phyloP scores from a whole-genome alignment of 2,888 invertebrate genomes.

The Coronaproctus castanopsis region DNA sequence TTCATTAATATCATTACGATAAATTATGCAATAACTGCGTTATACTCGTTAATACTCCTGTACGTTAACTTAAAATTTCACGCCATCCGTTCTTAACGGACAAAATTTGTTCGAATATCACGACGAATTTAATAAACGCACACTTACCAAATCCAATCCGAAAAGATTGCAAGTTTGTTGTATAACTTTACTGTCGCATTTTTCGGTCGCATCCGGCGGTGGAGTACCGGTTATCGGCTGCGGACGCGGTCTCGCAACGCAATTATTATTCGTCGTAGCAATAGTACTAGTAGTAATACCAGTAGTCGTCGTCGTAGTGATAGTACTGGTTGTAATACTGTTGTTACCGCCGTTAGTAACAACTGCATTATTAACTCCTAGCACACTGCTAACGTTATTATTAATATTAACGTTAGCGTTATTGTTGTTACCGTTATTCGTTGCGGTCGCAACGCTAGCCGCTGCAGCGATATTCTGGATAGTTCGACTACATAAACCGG shows the following conservation, averaged over 20 bases:
- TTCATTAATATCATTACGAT: too few species aligned
- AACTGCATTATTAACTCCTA: not conserved
- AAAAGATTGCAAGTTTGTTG: conserved; percentile 78
- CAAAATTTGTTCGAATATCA: too few species aligned
- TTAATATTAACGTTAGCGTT: not conserved
- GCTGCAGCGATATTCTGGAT: conserved; percentile 1
- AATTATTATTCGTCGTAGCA: conserved; percentile 16
- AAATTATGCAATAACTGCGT: too few species aligned
- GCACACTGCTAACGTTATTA: not conserved
- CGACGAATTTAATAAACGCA: too few species aligned
- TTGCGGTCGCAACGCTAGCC: not conserved
- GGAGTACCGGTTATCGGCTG: conserved; percentile 80
- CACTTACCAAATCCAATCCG: conserved; percentile 60
- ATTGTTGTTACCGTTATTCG: not conserved
- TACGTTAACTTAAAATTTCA: too few species aligned
- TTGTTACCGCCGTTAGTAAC: not conserved
- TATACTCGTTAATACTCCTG: too few species aligned
- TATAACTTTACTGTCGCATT: conserved; percentile 71
- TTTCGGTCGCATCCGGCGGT: conserved; percentile 62
- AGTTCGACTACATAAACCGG: conserved; percentile 1
- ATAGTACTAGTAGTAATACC: conserved; percentile 5
- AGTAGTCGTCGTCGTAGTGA: conserved; percentile 16
- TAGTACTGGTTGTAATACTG: conserved; percentile 1
- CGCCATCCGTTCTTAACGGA: too few species aligned
- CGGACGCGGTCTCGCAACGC: conserved; percentile 44